These are phyloP conservation scores for Tolmerus cingulatus DNA, from an alignment of 2,888 invertebrate genomes.

Conservation along the genomic window DNA sequence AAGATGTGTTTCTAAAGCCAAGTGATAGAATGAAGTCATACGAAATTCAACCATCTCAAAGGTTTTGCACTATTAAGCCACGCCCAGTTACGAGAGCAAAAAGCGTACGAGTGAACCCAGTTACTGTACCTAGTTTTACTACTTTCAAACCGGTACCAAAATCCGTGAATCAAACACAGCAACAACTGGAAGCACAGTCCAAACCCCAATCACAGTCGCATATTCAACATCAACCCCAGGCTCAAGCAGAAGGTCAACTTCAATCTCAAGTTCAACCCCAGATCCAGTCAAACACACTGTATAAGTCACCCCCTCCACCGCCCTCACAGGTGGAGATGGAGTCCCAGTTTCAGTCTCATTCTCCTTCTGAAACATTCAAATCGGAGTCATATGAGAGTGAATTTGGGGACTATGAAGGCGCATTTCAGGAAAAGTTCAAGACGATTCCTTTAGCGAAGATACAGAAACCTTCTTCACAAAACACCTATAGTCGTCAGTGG, in stretches of 20 bases:
- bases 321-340: neutral
- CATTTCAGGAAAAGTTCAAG: conserved; percentile 35
- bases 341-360: neutral
- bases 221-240: neutral
- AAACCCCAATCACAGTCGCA: neutral
- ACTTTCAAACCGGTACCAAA: neutral
- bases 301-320: neutral
- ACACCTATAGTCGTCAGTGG: neutral
- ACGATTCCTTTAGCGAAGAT: conserved; percentile 44
- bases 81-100: conserved; percentile 56
- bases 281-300: neutral
- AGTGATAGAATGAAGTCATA: conserved; percentile 29
- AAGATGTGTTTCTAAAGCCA: conserved; percentile 34
- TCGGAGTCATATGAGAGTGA: neutral
- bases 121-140: conserved; percentile 14
- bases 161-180: conserved; percentile 30
- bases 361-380: neutral
- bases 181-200: neutral
- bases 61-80: conserved; percentile 51
- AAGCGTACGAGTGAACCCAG: conserved; percentile 52
- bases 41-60: conserved; percentile 35
- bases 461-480: conserved; percentile 22
- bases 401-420: neutral
- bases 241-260: neutral
- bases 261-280: neutral